Conservation (phyloP, 64 coral and sea anemone species). For the Astreopora myriophthalma region DNA sequence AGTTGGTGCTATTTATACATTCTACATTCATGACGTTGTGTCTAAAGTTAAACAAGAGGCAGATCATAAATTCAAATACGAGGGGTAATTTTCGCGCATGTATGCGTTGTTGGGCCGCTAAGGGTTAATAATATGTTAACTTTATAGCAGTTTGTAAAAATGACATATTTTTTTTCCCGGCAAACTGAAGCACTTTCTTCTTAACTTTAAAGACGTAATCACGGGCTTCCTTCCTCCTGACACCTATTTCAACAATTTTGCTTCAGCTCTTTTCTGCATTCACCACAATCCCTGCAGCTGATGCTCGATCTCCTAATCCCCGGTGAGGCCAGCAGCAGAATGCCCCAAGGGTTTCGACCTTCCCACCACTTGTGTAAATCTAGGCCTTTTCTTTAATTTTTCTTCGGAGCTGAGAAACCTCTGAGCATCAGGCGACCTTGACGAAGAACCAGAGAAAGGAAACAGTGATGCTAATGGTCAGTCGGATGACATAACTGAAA, state of each 20-base stretch:
- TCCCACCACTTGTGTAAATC: slow-evolving; percentile 84
- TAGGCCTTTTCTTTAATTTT: slow-evolving; percentile 84
- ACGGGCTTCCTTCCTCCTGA: no score
- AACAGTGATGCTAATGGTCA: background rate
- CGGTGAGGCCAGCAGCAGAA: slow-evolving; percentile 13
- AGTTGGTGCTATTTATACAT: no score
- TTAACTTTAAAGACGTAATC: no score
- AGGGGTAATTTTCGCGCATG: no score
- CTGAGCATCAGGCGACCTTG: slow-evolving; percentile 74
- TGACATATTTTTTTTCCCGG: no score
- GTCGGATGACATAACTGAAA: background rate
- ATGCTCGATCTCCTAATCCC: background rate
- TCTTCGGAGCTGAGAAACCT: slow-evolving; percentile 81
- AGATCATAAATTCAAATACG: no score
- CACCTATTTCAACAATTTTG: background rate
- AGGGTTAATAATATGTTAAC: no score
- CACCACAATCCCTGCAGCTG: background rate
- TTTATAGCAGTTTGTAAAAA: no score
- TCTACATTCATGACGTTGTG: no score
- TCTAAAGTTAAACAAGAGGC: no score
- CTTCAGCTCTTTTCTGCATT: background rate
- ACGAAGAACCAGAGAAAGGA: background rate
- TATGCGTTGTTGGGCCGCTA: no score
- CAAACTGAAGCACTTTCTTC: no score
- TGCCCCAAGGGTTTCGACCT: slow-evolving; percentile 72